Percentiles rank a stretch among this genome's conserved stretches.
These are phyloP conservation scores for Sarotherodon lohbergeri DNA, from an alignment of 2,113 vertebrate species.

Conservation along the genomic window DNA sequence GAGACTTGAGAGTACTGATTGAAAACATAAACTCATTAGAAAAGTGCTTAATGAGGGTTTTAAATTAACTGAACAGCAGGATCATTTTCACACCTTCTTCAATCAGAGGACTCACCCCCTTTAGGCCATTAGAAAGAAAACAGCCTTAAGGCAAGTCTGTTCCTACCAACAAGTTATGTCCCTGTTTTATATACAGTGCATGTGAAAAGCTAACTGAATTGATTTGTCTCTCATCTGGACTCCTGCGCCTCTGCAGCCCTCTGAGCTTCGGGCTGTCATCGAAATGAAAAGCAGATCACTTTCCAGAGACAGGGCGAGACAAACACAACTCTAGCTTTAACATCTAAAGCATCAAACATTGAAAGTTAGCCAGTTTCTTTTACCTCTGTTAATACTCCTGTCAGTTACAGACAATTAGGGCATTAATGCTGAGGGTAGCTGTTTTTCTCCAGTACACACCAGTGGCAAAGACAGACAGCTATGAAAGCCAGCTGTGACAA, in stretches of 20 bases:
- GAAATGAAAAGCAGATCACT: slow-evolving; percentile 11
- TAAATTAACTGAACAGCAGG: background rate
- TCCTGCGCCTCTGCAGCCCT: background rate
- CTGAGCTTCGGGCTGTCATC: background rate
- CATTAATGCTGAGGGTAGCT: slow-evolving; percentile 10
- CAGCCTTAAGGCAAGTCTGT: background rate
- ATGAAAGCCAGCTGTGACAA: slow-evolving; percentile 57
- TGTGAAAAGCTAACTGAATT: background rate
- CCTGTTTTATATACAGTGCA: background rate
- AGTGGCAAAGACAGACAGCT: slow-evolving; percentile 4
- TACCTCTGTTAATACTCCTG: background rate
- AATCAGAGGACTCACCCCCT: background rate
- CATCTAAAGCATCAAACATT: background rate
- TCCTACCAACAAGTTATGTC: background rate
- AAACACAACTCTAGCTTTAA: slow-evolving; percentile 3
- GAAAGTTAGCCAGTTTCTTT: background rate
- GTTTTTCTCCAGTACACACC: slow-evolving; percentile 14
- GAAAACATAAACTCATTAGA: background rate
- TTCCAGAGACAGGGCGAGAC: background rate
- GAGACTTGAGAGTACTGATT: background rate
- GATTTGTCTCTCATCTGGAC: background rate
- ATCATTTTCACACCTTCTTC: background rate
- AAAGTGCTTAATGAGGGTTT: background rate
- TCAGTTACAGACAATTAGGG: slow-evolving; percentile 40
- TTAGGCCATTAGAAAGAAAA: background rate